Base-by-base conservation (phyloP, 2,113 vertebrate genomes). In the Ammodytes marinus region DNA sequence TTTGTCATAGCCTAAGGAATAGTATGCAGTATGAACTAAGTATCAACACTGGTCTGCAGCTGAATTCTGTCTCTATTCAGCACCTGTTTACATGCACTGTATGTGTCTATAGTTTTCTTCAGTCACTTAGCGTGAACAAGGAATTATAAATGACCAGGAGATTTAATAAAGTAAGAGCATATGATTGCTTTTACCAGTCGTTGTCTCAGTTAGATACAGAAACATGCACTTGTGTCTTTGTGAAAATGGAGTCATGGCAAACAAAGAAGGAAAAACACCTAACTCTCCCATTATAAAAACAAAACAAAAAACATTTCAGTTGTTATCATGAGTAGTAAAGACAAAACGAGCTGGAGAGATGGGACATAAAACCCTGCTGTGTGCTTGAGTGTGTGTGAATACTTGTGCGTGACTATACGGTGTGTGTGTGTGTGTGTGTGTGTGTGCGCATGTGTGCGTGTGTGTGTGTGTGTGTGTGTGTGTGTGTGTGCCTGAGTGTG, bases 341-440 rank as follows among this genome's bases (percentile, higher is more conserved):
- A 83, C 77, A 83, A 61, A 74, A 35, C 77, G 69, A 83, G 83
- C 49, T 13, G 7, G 46, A 77, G 54, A 79, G 77, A 85, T 66
- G 72, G 70, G 86, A 85, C 63, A 64, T 76, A 79, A 84, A 82
- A 82, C 88, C 70, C 64, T 52, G 4, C 74, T 58, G 68, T 54
- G 72, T 75, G 59, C 60, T 9, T 72, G 27, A 27, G 77, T 50
- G 5, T 73, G 65, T 76, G 82, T 66, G 55, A 71, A 57, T 75
- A 49, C 70, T 55, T 75, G 27, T 68, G 57, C 77, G 58, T 74
- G 57, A 57, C 55, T 60, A 19, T 42, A 53, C 19, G 54, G 59
- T 71, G 75, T 8, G 5, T 47, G 27, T 27, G 27, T 71, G 45
- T 52, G 52, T 74, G 6, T 84, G 40, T 80, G 81, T 80, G 57